Evolutionary conservation across 37 sponge, comb jelly and placozoan species (phyloP).

Genomic region (Halisarca cf. caerulea): DNA sequence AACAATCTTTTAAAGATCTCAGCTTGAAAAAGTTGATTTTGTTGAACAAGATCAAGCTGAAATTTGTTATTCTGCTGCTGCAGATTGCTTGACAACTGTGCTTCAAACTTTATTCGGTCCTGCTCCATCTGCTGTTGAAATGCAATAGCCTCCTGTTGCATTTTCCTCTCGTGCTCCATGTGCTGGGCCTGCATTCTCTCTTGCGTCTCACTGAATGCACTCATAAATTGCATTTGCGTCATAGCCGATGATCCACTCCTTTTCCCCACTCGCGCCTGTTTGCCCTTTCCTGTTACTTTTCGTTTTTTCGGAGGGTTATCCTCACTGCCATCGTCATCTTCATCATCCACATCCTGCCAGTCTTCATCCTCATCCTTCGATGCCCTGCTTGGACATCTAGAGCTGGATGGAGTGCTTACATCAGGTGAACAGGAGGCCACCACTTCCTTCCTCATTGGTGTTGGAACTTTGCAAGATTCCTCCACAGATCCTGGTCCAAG

Average conservation of each 20-base stretch:
- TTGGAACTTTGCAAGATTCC: neutral
- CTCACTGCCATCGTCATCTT: neutral
- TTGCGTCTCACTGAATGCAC: neutral
- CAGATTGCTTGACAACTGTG: neutral
- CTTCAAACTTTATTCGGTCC: conserved; percentile 1
- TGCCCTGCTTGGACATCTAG: conserved; percentile 1
- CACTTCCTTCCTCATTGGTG: neutral
- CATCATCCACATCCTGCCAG: neutral
- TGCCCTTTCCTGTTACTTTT: neutral
- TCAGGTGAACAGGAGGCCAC: neutral
- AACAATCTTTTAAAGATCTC: neutral
- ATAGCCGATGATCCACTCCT: neutral
- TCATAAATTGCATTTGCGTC: neutral
- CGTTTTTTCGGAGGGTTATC: neutral
- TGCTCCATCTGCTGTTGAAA: conserved; percentile 14
- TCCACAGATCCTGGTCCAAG: neutral
- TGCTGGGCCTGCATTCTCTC: neutral
- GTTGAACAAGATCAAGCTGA: neutral
- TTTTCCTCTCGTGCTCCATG: neutral
- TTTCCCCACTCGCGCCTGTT: neutral
- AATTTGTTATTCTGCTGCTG: conserved; percentile 5
- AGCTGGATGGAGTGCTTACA: neutral
- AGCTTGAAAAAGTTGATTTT: neutral
- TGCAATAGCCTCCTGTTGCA: neutral
- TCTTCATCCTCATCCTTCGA: neutral